Evolutionary conservation across 2,888 invertebrate genomes (phyloP).

Genomic region (Litoditis marina): DNA sequence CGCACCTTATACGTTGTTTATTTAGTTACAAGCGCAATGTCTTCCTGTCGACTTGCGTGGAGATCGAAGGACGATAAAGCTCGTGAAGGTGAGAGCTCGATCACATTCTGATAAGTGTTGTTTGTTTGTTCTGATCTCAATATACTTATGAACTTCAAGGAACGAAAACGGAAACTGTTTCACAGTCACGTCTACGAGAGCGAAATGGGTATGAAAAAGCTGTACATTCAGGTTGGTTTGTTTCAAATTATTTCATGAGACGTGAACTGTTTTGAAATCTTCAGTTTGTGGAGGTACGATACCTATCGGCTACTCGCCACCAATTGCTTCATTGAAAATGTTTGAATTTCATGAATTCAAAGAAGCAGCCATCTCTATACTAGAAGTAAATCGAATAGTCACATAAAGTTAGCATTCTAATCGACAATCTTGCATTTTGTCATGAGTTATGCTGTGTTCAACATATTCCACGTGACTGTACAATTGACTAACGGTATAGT

Average conservation of each 20-base stretch:
- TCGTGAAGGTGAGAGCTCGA: conserved; percentile 69
- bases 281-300: too few species aligned
- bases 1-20: background rate
- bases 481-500: too few species aligned
- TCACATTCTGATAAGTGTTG: too few species aligned
- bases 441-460: too few species aligned
- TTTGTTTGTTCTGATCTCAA: too few species aligned
- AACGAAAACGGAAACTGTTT: conserved; percentile 70
- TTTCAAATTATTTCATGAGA: too few species aligned
- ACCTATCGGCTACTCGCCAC: too few species aligned
- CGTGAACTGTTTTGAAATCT: background rate
- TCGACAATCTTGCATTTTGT: too few species aligned
- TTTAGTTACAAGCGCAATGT: conserved; percentile 65
- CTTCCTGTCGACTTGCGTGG: conserved; percentile 69
- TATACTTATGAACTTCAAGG: conserved; percentile 63
- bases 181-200: conserved; percentile 71
- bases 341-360: background rate
- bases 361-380: background rate
- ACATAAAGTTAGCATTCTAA: too few species aligned
- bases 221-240: conserved; percentile 66
- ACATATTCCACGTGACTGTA: too few species aligned
- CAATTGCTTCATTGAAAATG: too few species aligned
- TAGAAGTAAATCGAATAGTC: too few species aligned
- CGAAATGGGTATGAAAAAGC: conserved; percentile 69
- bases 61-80: conserved; percentile 68